Evolutionary conservation across 2,888 invertebrate species (phyloP), one percentile per base, ranked within the genome.

Genomic region (Drosophila meridionalis): DNA sequence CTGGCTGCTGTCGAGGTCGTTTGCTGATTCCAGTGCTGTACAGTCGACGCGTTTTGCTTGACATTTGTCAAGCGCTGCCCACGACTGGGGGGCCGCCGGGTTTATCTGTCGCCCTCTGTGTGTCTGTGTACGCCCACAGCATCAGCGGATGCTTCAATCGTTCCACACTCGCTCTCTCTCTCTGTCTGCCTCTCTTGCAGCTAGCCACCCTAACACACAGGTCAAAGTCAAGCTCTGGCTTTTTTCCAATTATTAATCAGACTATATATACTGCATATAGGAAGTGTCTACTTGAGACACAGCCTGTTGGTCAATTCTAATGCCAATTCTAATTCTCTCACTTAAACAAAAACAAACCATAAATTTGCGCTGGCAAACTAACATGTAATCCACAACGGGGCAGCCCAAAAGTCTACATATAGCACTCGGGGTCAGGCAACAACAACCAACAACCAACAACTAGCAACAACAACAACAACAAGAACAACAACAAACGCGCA

Each of bases 141-240:
- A 40, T 52, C 45, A 73, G 73, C 89, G 89, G 85, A 85, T 75
- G 85, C 80, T 70, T 60, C 73, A 85, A 85, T 89, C 79, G 81
- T 73, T 68, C 57, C 38, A 32, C 61, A 66, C 38, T 30, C 40
- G 4, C 34, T 26, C 8, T 12, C 26, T 45, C 62, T 62, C 45
- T 28, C 38, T 11, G 9, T 36, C 4, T 3, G 42, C 6, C 38
- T 7, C 63, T 20, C 42, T 20, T 26, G 20, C 32, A 8, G 26
- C 0, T 5, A 42, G 34, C 45, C 34, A 30, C 42, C 47, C 56
- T 20, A 28, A 56, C 74, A 74, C 74, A 80, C 73, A 88, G 90
- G 83, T 90, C 87, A 90, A 90, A 90, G 89, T 88, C 87, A 87
- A 78, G 80, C 73, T 73, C 83, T 70, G 59, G n/a, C 20, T 5